Evolutionary conservation across 1,140 invertebrate species (phyloP).

Genomic region (Drosophila seguyi): DNA sequence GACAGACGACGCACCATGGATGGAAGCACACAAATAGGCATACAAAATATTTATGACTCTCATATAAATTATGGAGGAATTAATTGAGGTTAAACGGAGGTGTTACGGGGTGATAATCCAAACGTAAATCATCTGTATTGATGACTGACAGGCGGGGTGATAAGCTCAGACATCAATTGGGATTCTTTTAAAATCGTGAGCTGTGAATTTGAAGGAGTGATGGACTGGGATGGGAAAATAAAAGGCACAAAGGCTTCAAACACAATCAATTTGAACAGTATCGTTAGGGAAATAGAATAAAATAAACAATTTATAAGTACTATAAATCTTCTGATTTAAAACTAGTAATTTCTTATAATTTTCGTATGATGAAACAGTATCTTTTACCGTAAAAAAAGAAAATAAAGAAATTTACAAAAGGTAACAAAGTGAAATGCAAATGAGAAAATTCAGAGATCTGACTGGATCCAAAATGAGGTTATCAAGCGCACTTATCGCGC

Average conservation of each 20-base stretch:
- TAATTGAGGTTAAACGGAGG: constrained; percentile 48
- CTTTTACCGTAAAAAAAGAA: neutral
- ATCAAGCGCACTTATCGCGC: constrained; percentile 19
- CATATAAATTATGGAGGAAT: constrained; percentile 50
- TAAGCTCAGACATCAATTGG: constrained; percentile 2
- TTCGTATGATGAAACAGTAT: too few species aligned
- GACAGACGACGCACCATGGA: constrained; percentile 48
- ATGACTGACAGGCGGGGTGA: constrained; percentile 26
- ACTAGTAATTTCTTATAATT: neutral
- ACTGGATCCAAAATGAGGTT: constrained; percentile 15
- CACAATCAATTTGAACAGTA: neutral
- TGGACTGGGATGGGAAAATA: neutral
- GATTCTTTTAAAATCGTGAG: neutral
- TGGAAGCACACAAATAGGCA: constrained; percentile 9
- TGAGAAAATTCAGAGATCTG: neutral
- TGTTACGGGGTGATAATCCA: constrained; percentile 21
- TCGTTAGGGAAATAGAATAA: neutral
- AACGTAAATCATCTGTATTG: constrained; percentile 26
- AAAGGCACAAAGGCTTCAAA: neutral
- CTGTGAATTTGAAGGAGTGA: neutral
- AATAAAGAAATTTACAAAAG: neutral
- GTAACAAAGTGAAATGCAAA: neutral
- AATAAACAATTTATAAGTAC: neutral
- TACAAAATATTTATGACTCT: constrained; percentile 49
- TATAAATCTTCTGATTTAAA: neutral